Conservation (phyloP, 2,888 invertebrate species). For the Petrolisthes manimaculis region DNA sequence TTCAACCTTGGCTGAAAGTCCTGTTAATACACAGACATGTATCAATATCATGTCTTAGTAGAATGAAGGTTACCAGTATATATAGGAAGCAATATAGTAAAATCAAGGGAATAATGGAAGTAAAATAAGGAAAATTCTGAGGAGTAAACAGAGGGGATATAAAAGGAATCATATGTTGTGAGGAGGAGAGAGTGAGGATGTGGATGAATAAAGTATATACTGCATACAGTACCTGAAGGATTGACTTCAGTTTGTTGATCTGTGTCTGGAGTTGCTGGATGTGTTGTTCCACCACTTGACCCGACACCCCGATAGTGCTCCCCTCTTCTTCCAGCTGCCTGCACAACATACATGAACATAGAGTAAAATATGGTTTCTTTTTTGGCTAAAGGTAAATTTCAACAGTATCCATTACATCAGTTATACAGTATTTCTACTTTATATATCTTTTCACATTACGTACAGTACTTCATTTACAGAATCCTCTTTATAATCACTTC, state of each 20-base stretch:
- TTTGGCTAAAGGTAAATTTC: not conserved
- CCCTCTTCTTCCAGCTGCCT: conserved; percentile 52
- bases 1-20: not conserved
- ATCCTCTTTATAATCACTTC: no score
- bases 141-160: no score
- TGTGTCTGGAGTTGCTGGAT: conserved; percentile 55
- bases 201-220: not conserved
- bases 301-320: not conserved
- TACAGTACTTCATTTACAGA: no score
- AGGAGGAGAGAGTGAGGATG: no score
- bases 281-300: conserved; percentile 38
- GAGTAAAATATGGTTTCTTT: not conserved
- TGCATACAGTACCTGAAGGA: conserved; percentile 39
- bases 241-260: conserved; percentile 55
- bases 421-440: no score
- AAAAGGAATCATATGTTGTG: no score
- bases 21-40: not conserved
- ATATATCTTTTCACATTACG: no score
- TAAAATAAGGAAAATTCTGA: no score
- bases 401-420: not conserved
- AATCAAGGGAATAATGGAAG: no score
- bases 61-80: no score
- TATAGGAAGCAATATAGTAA: no score
- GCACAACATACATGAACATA: not conserved
- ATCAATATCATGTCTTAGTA: no score